These are phyloP conservation scores for Toxostoma redivivum DNA, from an alignment of 2,113 vertebrate genomes.

Conservation along the genomic window DNA sequence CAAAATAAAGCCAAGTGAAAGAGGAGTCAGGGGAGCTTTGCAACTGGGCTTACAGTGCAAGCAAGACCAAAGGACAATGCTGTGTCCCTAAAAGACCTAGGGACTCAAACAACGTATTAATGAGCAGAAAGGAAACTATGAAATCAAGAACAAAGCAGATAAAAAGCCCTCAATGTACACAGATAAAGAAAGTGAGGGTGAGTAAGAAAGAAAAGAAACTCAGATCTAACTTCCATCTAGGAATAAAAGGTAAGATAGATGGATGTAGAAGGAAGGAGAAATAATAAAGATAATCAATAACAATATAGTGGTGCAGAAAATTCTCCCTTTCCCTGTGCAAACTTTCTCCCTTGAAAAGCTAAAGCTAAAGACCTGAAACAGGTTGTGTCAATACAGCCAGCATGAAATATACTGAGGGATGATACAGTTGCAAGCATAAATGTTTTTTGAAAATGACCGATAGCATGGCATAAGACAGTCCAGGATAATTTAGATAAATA, in stretches of 20 bases:
- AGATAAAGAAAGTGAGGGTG: neutral
- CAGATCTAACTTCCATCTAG: neutral
- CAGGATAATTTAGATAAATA: neutral
- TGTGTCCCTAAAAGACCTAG: neutral
- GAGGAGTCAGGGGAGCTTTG: neutral
- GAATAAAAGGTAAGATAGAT: neutral
- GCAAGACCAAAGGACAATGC: neutral
- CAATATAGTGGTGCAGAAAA: neutral
- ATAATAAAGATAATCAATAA: neutral
- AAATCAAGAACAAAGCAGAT: neutral
- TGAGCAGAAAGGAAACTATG: neutral
- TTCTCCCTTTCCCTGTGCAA: neutral
- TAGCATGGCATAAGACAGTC: neutral
- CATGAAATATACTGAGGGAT: neutral
- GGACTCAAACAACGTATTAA: neutral
- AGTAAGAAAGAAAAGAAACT: neutral
- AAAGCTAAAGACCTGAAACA: neutral
- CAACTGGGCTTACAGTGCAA: neutral
- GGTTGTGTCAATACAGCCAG: neutral
- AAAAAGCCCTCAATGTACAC: neutral
- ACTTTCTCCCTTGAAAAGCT: neutral
- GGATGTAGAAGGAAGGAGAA: neutral
- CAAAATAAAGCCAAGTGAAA: neutral
- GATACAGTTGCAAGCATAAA: neutral
- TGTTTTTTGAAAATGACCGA: neutral